phyloP scores from a whole-genome alignment of 2,797 vertebrate species.

The Crocodylus rhombifer region DNA sequence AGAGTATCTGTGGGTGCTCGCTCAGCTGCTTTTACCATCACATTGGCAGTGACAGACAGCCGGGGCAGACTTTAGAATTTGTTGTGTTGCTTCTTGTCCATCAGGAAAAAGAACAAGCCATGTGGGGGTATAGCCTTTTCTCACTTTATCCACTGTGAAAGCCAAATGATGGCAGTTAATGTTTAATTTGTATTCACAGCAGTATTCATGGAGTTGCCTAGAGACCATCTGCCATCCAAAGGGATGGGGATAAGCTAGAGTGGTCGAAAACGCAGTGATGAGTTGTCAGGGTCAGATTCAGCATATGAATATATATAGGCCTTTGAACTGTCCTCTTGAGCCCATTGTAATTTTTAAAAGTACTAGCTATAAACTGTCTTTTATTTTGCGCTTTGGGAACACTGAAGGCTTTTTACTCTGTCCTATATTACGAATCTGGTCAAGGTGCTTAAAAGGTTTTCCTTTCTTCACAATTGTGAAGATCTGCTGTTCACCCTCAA shows the following conservation, averaged over 20 bases:
- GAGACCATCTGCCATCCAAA: constrained; percentile 40
- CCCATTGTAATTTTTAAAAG: constrained; percentile 3
- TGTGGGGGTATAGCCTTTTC: constrained; percentile 40
- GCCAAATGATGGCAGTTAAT: constrained; percentile 51
- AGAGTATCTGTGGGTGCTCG: constrained; percentile 23
- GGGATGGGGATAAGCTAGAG: constrained; percentile 18
- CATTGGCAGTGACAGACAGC: constrained; percentile 61
- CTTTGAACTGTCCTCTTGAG: constrained; percentile 19
- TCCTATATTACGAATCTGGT: not conserved
- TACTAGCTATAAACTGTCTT: not conserved
- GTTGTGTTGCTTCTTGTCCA: constrained; percentile 67
- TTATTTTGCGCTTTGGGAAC: not conserved
- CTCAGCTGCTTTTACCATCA: constrained; percentile 76
- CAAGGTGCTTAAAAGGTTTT: not conserved
- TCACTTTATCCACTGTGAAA: constrained; percentile 36
- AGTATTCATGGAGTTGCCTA: constrained; percentile 65
- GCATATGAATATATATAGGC: constrained; percentile 19
- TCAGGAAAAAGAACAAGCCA: constrained; percentile 67
- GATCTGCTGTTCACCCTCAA: not conserved
- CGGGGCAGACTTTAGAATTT: constrained; percentile 42
- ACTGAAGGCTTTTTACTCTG: not conserved
- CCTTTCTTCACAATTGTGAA: not conserved
- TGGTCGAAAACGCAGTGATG: constrained; percentile 53
- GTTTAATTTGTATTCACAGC: constrained; percentile 56
- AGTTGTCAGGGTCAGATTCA: constrained; percentile 42